Evolutionary conservation across 2,797 vertebrate species (phyloP), one percentile per base, ranked within the genome.

Genomic region (Parauchenoglanis ngamensis): DNA sequence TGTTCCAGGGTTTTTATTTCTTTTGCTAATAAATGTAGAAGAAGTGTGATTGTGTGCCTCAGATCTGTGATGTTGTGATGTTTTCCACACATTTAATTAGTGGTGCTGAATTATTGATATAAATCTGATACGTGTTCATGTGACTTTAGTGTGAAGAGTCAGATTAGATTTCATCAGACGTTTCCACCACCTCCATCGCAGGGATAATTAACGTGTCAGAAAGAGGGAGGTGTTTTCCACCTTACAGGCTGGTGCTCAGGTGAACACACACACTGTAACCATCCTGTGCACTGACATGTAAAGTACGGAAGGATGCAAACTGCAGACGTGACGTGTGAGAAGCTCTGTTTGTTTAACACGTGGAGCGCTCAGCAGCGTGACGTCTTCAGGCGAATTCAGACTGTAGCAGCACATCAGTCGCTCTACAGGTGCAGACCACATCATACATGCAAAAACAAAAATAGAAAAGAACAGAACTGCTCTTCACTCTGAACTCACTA

Each of bases 81-180:
- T 72, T 46, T 73, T 73, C 70, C 21, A 25, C 21, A 25, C 59
- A 3, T 56, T 21, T 23, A 46, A 44, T 44, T 73, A 25, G 40
- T 25, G 68, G 17, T 44, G 68, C 68, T 75, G 72, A 75, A 75
- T 25, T 75, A 75, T 75, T 49, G 72, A 75, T 75, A 75, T 49
- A 2, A 46, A 49, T 23, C 40, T 15, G 11, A 76, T 49, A 49
- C 2, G 12, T 54, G 46, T 40, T 46, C 70, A 73, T 46, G 70
- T 73, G 70, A 46, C 21, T 11, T 46, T 12, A 12, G 72, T 49
- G 44, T n/a, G 72, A 49, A 15, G 1, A 10, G 70, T 49, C 72
- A 52, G 25, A 8, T 76, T 52, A 75, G 72, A 49, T 75, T 75
- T n/a, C 72, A 7, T 52, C 7, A 12, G 11, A 28, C 46, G 25